phyloP scores from a whole-genome alignment of 2,797 vertebrate species.

The Cyclura pinguis region DNA sequence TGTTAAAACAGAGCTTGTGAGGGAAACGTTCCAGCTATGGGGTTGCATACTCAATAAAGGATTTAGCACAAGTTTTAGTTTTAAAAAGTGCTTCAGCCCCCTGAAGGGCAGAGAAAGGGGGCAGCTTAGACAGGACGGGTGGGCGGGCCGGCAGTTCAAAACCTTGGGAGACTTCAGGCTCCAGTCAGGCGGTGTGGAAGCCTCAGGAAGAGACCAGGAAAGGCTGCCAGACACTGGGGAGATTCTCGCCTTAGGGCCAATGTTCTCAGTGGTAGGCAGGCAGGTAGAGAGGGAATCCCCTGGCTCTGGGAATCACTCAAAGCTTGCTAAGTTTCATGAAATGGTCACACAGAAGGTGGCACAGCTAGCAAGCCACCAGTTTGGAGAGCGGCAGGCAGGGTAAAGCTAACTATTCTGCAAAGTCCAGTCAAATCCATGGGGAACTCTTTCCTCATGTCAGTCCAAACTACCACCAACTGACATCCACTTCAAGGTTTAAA shows the following conservation, averaged over 20 bases:
- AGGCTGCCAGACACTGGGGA: neutral
- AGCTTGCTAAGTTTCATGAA: neutral
- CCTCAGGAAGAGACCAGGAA: neutral
- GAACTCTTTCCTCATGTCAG: neutral
- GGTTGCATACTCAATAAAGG: neutral
- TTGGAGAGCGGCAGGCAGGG: neutral
- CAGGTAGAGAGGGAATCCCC: neutral
- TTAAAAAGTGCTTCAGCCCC: slow-evolving; percentile 36
- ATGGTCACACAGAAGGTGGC: neutral
- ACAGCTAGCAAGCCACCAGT: slow-evolving; percentile 14
- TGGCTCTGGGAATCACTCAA: neutral
- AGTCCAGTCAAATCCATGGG: neutral
- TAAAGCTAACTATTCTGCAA: neutral
- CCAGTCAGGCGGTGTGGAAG: neutral
- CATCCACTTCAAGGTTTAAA: accelerated
- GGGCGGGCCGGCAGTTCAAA: too few species aligned
- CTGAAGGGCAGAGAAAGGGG: neutral
- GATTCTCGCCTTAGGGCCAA: neutral
- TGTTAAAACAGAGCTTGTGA: neutral
- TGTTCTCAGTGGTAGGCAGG: too few species aligned
- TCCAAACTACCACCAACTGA: neutral
- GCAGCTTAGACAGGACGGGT: slow-evolving; percentile 10
- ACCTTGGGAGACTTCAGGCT: accelerated
- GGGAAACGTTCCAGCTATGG: neutral
- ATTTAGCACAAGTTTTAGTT: neutral